Percentiles rank a stretch among this genome's conserved stretches.
Evolutionary conservation across 2,113 vertebrate genomes (phyloP).

Genomic region (Parotia lawesii): DNA sequence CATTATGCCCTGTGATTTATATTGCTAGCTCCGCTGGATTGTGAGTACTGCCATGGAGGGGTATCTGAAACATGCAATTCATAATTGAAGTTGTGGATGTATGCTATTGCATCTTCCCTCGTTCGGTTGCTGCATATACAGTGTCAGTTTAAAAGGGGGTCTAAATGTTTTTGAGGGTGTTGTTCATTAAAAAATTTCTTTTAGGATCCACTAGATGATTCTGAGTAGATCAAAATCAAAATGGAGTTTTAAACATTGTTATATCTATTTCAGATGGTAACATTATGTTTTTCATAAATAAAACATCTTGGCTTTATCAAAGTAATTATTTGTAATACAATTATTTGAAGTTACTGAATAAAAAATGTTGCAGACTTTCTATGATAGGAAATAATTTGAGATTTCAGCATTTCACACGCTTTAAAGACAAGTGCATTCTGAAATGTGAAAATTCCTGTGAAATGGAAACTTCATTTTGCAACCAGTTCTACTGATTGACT

Average conservation of each 20-base stretch:
- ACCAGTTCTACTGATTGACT: not conserved
- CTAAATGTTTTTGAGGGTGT: not conserved
- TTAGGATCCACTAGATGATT: not conserved
- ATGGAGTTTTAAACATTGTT: not conserved
- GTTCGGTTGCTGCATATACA: rapidly evolving
- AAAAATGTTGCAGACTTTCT: not conserved
- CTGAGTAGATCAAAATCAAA: constrained; percentile 6
- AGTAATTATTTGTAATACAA: constrained; percentile 51
- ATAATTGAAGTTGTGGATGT: not conserved
- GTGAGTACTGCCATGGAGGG: constrained; percentile 12
- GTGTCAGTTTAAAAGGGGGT: not conserved
- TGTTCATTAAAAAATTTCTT: not conserved
- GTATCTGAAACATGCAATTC: not conserved
- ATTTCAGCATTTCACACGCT: not conserved
- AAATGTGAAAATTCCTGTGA: not conserved
- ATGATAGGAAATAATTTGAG: not conserved
- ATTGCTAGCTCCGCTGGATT: constrained; percentile 28
- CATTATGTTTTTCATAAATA: constrained; percentile 39
- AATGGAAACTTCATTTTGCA: not conserved
- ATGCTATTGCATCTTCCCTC: not conserved
- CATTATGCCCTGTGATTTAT: constrained; percentile 37
- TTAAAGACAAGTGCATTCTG: not conserved
- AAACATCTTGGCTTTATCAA: constrained; percentile 45
- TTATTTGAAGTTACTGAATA: constrained; percentile 17
- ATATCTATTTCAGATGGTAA: not conserved